These are phyloP conservation scores for Drosophila meridiana DNA, from an alignment of 2,888 invertebrate species.

Conservation along the genomic window DNA sequence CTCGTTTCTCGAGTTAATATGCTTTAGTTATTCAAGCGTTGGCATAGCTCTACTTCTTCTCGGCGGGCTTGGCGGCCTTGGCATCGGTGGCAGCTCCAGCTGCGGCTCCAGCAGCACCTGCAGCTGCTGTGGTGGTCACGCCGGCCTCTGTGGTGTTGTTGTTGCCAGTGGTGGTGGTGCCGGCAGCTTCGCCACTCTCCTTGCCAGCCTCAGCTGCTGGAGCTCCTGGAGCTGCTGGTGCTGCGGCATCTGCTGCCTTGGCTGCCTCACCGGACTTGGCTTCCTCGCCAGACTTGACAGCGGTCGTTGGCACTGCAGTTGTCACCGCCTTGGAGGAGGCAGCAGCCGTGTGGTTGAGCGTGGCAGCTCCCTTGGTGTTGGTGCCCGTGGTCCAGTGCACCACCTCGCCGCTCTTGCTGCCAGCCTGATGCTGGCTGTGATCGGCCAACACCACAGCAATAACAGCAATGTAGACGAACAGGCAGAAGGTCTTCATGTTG, in stretches of 20 bases:
- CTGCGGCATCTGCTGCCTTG: not conserved
- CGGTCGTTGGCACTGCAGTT: not conserved
- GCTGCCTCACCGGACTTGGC: not conserved
- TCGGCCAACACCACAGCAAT: conserved; percentile 20
- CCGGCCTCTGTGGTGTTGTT: not conserved
- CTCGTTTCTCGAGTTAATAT: not conserved
- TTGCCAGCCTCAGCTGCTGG: conserved; percentile 18
- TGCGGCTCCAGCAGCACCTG: not conserved
- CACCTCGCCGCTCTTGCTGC: conserved; percentile 25
- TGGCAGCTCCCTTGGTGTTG: conserved; percentile 42
- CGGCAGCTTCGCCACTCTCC: not conserved
- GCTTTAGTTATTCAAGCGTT: not conserved
- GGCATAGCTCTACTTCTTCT: conserved; percentile 12
- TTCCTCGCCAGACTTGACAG: not conserved
- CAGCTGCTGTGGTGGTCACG: not conserved
- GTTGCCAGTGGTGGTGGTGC: not conserved
- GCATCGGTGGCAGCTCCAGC: not conserved
- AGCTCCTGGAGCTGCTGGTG: not conserved
- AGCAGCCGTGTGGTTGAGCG: conserved; percentile 16
- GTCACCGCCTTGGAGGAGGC: not conserved
- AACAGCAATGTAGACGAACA: conserved; percentile 10
- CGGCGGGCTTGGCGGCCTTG: conserved; percentile 9
- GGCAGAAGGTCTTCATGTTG: conserved; percentile 38
- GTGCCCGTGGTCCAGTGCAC: conserved; percentile 45
- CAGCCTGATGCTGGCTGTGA: conserved; percentile 22